Base-by-base conservation (phyloP, 2,888 invertebrate genomes). In the Chromoteleia sp. region DNA sequence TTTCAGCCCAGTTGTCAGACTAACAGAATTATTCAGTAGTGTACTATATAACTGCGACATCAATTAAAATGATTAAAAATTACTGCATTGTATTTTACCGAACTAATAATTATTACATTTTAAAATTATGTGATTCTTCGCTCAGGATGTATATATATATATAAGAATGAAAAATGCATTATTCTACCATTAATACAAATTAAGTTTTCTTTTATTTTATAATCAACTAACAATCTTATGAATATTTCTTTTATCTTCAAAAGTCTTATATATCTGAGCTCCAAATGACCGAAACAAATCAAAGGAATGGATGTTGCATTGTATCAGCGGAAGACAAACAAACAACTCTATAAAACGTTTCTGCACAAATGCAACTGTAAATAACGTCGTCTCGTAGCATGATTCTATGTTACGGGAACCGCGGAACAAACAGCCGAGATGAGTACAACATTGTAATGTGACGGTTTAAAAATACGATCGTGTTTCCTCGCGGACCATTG, bases 381-480 rank as follows among this genome's bases (percentile, higher is more conserved):
- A 68, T 68, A 75, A 67, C 43, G 58, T 50, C 48, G 19, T 25
- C 14, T 17, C 48, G 15, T 30, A 6, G 33, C 45, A 50, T 39
- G 65, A 58, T 39, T 54, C 25, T 19, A 56, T 48, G 39, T 63
- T 65, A 74, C 56, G 29, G 25, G 33, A 58, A 17, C 25, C 8
- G 19, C 6, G 33, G 56, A 77, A 71, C 70, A 79, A 73, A 73
- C 67, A 73, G 67, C 39, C 45, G 19, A 17, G 67, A 73, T 65
- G 79, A 79, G 75, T 67, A 19, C 21, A 73, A 79, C 79, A 58
- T 77, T 74, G 77, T 77, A 61, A 77, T 74, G 25, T 39, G 52
- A 25, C 25, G 48, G 10, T 25, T 30, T 12, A 73, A 77, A 77
- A 81, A 77, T 61, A 30, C 68, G 41, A 48, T 68, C 74, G 80